phyloP scores from a whole-genome alignment of 35 echinoderm and acorn worm species.

The Hemicentrotus pulcherrimus region DNA sequence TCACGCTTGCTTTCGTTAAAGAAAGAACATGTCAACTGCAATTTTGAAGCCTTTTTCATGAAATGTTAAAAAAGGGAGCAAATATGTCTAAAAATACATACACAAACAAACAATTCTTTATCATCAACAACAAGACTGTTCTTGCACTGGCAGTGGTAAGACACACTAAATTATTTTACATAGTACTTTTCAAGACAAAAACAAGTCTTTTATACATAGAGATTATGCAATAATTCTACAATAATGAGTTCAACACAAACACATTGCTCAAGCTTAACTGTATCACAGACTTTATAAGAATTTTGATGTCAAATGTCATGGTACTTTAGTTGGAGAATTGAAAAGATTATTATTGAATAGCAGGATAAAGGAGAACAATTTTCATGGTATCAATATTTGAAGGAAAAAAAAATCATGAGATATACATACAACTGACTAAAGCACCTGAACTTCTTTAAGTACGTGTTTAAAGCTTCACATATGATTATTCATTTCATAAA shows the following conservation, averaged over 20 bases:
- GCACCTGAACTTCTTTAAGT: not conserved
- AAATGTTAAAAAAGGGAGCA: not conserved
- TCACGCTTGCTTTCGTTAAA: too few relatives aligned
- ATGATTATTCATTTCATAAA: not conserved
- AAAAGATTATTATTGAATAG: not conserved
- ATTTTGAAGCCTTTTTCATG: too few relatives aligned
- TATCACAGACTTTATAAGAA: not conserved
- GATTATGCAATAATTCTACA: not conserved
- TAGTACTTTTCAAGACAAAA: not conserved
- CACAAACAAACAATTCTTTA: not conserved
- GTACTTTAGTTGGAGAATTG: not conserved
- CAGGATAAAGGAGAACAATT: too few relatives aligned
- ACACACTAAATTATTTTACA: not conserved
- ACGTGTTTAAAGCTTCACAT: not conserved
- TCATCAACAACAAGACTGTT: not conserved
- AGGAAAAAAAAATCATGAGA: not conserved
- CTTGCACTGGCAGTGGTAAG: not conserved
- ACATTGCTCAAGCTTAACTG: not conserved
- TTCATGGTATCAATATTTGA: too few relatives aligned
- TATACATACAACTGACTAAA: not conserved
- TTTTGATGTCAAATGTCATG: not conserved
- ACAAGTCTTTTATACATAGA: not conserved
- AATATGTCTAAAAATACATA: not conserved
- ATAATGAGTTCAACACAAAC: not conserved
- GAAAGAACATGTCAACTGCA: too few relatives aligned